These are phyloP conservation scores for Microchrysa polita DNA, from an alignment of 2,888 invertebrate genomes.

Conservation along the genomic window DNA sequence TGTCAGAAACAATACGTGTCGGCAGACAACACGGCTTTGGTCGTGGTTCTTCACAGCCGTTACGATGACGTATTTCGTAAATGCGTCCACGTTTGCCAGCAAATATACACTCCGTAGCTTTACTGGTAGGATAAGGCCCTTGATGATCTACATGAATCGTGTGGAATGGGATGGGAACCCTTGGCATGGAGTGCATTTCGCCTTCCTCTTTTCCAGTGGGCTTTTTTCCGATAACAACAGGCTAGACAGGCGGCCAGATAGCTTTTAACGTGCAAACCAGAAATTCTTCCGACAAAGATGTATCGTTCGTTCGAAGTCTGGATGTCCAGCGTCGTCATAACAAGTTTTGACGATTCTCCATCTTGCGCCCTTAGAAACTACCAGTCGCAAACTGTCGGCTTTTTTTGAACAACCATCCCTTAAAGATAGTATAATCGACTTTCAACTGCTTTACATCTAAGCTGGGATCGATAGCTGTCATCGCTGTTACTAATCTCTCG, in stretches of 20 bases:
- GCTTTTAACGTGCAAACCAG: neutral
- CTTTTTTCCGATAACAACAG: neutral
- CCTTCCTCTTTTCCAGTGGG: neutral
- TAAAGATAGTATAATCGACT: neutral
- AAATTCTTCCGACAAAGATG: neutral
- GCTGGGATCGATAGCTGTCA: no score
- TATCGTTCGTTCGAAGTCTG: neutral
- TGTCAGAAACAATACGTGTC: no score
- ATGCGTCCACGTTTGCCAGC: neutral
- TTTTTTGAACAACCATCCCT: neutral
- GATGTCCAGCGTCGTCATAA: neutral
- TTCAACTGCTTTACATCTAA: neutral
- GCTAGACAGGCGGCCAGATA: neutral
- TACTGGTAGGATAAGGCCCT: neutral
- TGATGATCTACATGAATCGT: neutral
- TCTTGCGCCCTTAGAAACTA: neutral
- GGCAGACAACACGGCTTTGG: no score
- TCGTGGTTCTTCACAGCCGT: no score
- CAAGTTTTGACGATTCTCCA: slow-evolving; percentile 3
- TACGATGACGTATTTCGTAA: no score
- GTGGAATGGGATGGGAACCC: neutral
- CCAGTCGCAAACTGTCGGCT: neutral
- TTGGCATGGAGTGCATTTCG: neutral
- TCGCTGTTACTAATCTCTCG: neutral
- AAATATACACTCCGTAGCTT: no score